These are phyloP conservation scores for Empidonax traillii DNA, from an alignment of 2,113 vertebrate genomes.

Conservation along the genomic window DNA sequence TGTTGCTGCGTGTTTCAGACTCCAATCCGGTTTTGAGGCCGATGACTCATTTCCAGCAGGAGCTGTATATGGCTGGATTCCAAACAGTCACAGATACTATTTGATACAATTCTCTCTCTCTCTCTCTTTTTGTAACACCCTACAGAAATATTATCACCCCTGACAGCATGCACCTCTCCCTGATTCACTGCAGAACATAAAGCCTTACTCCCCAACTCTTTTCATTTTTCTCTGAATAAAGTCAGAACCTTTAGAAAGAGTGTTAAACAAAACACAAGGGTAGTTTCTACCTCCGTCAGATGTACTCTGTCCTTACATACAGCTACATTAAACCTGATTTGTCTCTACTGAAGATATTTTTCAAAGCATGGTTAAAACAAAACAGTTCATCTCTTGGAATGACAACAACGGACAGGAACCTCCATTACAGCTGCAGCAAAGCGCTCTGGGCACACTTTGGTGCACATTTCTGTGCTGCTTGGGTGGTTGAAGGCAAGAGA, in stretches of 20 bases:
- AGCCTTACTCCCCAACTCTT: not conserved
- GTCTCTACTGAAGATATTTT: not conserved
- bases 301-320: not conserved
- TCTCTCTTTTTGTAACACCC: not conserved
- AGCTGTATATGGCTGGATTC: not conserved
- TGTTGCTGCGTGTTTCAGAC: not conserved
- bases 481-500: not conserved
- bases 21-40: not conserved
- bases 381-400: not conserved
- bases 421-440: not conserved
- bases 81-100: not conserved
- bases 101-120: not conserved
- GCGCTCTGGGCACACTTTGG: not conserved
- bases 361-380: not conserved
- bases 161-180: not conserved
- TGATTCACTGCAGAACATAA: not conserved
- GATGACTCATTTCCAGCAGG: not conserved
- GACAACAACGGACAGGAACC: not conserved
- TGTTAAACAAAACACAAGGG: not conserved
- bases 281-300: not conserved
- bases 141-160: not conserved
- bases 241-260: not conserved
- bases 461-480: not conserved
- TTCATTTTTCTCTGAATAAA: not conserved
- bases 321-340: not conserved